Conservation (phyloP, 2,797 vertebrate species). For the Clamator glandarius region DNA sequence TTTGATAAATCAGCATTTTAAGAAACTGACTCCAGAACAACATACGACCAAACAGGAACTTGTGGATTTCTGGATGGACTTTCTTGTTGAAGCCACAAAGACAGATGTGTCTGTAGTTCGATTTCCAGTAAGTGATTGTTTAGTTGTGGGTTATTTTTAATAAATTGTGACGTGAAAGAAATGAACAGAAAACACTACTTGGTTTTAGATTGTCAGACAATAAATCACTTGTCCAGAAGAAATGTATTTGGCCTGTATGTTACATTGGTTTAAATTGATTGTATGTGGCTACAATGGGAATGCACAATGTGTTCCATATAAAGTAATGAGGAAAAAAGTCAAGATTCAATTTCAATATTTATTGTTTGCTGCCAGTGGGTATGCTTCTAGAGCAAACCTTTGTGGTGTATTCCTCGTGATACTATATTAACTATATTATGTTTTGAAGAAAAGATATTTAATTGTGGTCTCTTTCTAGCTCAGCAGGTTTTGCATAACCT, state of each 20-base stretch:
- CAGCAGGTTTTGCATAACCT: background rate
- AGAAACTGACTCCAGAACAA: conserved; percentile 86
- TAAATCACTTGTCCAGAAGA: background rate
- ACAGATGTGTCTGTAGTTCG: conserved; percentile 92
- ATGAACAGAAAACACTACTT: background rate
- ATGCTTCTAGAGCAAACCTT: background rate
- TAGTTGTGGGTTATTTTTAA: background rate
- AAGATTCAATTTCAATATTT: background rate
- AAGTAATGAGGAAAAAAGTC: background rate
- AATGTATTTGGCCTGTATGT: background rate
- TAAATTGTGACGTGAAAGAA: background rate
- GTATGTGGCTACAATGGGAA: background rate
- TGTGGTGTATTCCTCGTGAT: background rate
- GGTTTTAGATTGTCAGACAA: background rate
- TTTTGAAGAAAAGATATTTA: background rate
- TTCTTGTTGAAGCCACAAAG: conserved; percentile 95
- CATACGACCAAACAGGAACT: conserved; percentile 89
- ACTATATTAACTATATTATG: background rate
- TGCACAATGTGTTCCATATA: background rate
- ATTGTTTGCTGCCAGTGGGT: background rate
- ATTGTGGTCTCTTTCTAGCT: background rate
- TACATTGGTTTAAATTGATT: background rate
- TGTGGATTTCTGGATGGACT: conserved; percentile 99
- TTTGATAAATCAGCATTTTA: conserved; percentile 95
- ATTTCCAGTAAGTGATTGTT: conserved; percentile 88